Percentiles rank a stretch among this genome's conserved stretches.
phyloP scores from a whole-genome alignment of 35 echinoderm and acorn worm species.

The Chiridota heheva region DNA sequence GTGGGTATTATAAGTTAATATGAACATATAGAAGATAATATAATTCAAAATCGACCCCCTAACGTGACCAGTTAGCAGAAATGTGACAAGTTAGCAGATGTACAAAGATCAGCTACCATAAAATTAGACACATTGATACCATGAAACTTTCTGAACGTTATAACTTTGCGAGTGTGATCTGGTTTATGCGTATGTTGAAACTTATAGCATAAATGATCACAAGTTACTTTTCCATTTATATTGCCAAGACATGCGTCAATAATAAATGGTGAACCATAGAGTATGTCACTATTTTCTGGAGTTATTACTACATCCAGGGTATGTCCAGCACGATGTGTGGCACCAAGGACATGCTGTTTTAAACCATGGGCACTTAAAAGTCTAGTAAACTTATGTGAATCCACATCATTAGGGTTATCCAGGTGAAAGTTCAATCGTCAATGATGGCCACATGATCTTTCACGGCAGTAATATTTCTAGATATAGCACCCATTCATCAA shows the following conservation, averaged over 20 bases:
- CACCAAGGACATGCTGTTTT: conserved; percentile 31
- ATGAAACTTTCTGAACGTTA: conserved; percentile 23
- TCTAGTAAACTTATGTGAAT: conserved; percentile 4
- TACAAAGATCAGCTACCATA: no score
- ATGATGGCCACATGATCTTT: no score
- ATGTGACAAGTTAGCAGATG: no score
- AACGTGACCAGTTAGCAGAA: no score
- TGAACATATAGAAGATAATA: no score
- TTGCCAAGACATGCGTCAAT: not conserved
- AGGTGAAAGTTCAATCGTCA: conserved; percentile 42
- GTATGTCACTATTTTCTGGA: conserved; percentile 29
- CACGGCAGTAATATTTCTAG: no score
- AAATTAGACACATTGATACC: conserved; percentile 22
- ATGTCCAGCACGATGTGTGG: conserved; percentile 29
- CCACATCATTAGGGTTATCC: conserved; percentile 19
- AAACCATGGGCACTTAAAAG: not conserved
- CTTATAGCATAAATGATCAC: conserved; percentile 22
- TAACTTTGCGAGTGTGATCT: conserved; percentile 4
- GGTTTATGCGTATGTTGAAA: not conserved
- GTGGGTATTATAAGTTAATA: no score
- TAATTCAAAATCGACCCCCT: no score
- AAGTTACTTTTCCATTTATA: conserved; percentile 8
- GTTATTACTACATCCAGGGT: conserved; percentile 47
- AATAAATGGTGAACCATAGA: conserved; percentile 10
- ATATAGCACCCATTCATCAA: no score